phyloP scores from a whole-genome alignment of 2,113 vertebrate species.

The Scartelaos histophorus region DNA sequence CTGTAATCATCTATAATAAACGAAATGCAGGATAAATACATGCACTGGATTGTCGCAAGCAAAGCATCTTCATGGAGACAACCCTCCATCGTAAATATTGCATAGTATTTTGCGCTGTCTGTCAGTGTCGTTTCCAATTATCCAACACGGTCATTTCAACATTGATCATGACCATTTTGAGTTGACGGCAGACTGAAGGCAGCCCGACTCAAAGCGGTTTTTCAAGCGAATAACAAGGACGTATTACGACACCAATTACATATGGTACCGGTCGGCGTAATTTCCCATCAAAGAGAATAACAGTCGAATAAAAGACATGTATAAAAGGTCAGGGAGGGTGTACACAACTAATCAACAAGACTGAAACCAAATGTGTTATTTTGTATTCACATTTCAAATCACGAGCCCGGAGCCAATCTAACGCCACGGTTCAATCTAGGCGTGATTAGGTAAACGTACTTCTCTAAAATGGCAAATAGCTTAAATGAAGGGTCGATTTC shows the following conservation, averaged over 20 bases:
- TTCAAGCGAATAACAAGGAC: neutral
- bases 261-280: neutral
- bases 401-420: neutral
- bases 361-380: neutral
- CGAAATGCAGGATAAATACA: too few species aligned
- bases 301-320: neutral
- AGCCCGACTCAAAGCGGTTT: neutral
- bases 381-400: neutral
- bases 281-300: neutral
- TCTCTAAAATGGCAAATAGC: constrained; percentile 18
- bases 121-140: neutral
- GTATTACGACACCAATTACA: neutral
- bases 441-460: constrained; percentile 10
- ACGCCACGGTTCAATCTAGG: neutral
- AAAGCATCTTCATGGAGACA: too few species aligned
- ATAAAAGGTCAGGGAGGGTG: neutral
- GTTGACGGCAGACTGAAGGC: neutral
- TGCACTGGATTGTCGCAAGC: too few species aligned
- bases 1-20: too few species aligned
- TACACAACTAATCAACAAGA: neutral
- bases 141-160: neutral
- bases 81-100: too few species aligned
- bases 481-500: constrained; percentile 32
- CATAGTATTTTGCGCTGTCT: neutral
- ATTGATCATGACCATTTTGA: neutral